These are phyloP conservation scores for Halcyon malimbica DNA, from an alignment of 2,113 vertebrate genomes.

Conservation along the genomic window DNA sequence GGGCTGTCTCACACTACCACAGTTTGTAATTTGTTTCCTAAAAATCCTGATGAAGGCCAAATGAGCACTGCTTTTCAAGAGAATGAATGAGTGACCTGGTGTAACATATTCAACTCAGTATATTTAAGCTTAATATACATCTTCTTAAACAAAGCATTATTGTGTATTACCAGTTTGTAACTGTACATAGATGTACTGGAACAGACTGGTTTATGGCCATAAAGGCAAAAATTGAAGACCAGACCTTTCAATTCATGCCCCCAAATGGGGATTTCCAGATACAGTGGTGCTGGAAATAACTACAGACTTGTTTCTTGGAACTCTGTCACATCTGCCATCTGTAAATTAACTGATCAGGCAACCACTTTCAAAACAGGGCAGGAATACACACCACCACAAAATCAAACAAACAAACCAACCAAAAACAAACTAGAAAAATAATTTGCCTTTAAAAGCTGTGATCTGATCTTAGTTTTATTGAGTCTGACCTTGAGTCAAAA, in stretches of 20 bases:
- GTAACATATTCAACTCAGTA: not conserved
- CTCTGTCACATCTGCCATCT: not conserved
- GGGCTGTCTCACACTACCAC: not conserved
- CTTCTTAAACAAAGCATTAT: not conserved
- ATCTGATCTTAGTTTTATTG: not conserved
- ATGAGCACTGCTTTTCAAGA: not conserved
- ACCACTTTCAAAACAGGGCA: not conserved
- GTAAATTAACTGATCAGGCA: not conserved
- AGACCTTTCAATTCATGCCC: not conserved
- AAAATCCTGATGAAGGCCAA: not conserved
- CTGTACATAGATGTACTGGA: not conserved
- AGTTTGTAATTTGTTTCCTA: not conserved
- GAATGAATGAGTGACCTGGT: not conserved
- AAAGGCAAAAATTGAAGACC: not conserved
- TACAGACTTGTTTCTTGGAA: not conserved
- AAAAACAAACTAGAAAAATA: not conserved
- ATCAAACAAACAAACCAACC: not conserved
- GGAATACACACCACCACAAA: not conserved
- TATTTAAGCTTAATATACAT: not conserved
- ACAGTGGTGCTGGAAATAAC: not conserved
- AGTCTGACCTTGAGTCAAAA: not conserved
- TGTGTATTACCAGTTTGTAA: not conserved
- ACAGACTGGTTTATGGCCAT: not conserved
- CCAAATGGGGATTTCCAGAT: not conserved
- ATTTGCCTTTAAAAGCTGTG: not conserved